Evolutionary conservation across 2,888 invertebrate species (phyloP).

Genomic region (Lithosia quadra): DNA sequence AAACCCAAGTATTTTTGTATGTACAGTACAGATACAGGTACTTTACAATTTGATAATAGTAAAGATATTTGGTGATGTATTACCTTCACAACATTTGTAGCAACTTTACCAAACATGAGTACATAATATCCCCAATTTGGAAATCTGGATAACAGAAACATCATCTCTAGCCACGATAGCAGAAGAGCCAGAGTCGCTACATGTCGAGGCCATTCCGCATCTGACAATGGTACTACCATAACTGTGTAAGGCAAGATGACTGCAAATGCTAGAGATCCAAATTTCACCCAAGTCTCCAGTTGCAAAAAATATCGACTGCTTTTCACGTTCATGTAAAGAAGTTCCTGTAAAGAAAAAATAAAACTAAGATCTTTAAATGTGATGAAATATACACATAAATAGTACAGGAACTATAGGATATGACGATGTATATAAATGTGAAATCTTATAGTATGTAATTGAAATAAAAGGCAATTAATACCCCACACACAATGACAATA

Average conservation of each 20-base stretch:
- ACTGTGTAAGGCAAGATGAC: slow-evolving; percentile 72
- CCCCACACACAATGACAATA: too few species aligned
- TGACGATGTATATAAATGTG: too few species aligned
- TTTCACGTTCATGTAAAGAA: slow-evolving; percentile 81
- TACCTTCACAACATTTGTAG: slow-evolving; percentile 83
- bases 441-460: too few species aligned
- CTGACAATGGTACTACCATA: slow-evolving; percentile 44
- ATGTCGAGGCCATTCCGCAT: slow-evolving; percentile 75
- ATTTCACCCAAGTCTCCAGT: slow-evolving; percentile 87
- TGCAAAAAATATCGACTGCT: slow-evolving; percentile 83
- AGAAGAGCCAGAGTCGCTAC: slow-evolving; percentile 81
- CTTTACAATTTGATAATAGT: too few species aligned
- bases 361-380: not conserved
- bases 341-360: slow-evolving; percentile 72
- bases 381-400: too few species aligned
- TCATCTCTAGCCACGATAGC: slow-evolving; percentile 84
- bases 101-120: slow-evolving; percentile 86
- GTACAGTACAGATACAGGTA: too few species aligned
- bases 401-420: too few species aligned
- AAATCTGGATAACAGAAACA: slow-evolving; percentile 83
- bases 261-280: slow-evolving; percentile 78
- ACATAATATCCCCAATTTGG: slow-evolving; percentile 86
- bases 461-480: too few species aligned
- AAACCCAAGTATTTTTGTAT: too few species aligned
- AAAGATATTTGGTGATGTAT: not conserved